Percentiles rank a stretch among this genome's conserved stretches.
Conservation (phyloP, 2,113 vertebrate genomes). For the Brachyhypopomus occidentalis region DNA sequence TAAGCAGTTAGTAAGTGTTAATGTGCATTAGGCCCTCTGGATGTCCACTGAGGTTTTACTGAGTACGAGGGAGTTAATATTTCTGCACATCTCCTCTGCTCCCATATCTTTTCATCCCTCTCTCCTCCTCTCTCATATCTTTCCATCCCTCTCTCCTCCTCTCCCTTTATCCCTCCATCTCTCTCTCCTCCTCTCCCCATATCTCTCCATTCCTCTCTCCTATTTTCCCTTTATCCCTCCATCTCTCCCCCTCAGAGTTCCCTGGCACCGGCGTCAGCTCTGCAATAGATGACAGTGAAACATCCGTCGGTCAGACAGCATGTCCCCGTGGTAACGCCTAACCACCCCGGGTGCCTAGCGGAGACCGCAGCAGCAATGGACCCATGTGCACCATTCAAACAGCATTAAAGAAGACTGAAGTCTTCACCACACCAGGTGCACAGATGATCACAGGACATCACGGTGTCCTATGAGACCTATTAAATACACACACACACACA, state of each 20-base stretch:
- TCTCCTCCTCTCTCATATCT: neutral
- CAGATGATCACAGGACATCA: no score
- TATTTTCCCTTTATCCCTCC: neutral
- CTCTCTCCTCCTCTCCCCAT: neutral
- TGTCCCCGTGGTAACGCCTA: neutral
- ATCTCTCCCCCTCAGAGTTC: slow-evolving; percentile 15
- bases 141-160: neutral
- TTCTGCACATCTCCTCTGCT: neutral
- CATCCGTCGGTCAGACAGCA: neutral
- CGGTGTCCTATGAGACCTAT: no score
- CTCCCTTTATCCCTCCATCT: neutral
- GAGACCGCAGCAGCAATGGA: neutral
- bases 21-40: neutral
- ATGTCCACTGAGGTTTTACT: neutral
- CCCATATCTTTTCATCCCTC: neutral
- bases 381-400: neutral
- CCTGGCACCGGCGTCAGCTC: neutral
- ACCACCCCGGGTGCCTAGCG: neutral
- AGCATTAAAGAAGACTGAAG: no score
- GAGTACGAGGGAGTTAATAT: neutral
- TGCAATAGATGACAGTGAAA: neutral
- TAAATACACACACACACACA: no score
- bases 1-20: neutral
- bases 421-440: no score
- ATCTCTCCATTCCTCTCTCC: slow-evolving; percentile 19